phyloP scores from a whole-genome alignment of 2,797 vertebrate species.

The Balearica regulorum region DNA sequence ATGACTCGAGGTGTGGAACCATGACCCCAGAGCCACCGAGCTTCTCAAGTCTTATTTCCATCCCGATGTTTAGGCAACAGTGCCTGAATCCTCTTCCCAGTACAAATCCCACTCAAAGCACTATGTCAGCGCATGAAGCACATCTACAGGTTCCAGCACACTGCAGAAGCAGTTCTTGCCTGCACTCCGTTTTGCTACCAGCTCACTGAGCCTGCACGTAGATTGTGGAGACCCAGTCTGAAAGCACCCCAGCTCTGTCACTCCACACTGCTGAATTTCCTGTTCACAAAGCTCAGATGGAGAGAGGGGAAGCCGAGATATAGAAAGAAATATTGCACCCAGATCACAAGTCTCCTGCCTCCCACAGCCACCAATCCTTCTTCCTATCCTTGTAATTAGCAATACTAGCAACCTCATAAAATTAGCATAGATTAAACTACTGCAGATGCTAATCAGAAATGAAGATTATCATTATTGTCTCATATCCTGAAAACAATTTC shows the following conservation, averaged over 20 bases:
- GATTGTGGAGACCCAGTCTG: not conserved
- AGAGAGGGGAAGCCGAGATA: not conserved
- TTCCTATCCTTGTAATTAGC: not conserved
- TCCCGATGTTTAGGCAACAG: accelerated
- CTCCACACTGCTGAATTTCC: not conserved
- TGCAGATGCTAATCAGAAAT: not conserved
- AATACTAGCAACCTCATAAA: not conserved
- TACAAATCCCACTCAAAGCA: not conserved
- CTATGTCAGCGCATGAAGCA: accelerated
- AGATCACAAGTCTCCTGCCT: not conserved
- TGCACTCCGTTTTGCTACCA: not conserved
- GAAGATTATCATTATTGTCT: not conserved
- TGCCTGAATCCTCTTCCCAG: not conserved
- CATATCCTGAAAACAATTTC: not conserved
- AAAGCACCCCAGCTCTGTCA: not conserved
- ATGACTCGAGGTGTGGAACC: accelerated
- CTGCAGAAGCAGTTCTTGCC: not conserved
- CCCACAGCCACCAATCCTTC: not conserved
- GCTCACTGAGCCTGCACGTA: accelerated
- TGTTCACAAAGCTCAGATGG: not conserved
- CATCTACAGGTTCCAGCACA: not conserved
- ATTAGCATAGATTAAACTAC: not conserved
- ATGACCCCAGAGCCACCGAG: accelerated
- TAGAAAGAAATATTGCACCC: not conserved
- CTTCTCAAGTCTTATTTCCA: not conserved